phyloP scores from a whole-genome alignment of 2,888 invertebrate species.

The Eupeodes latifasciatus region DNA sequence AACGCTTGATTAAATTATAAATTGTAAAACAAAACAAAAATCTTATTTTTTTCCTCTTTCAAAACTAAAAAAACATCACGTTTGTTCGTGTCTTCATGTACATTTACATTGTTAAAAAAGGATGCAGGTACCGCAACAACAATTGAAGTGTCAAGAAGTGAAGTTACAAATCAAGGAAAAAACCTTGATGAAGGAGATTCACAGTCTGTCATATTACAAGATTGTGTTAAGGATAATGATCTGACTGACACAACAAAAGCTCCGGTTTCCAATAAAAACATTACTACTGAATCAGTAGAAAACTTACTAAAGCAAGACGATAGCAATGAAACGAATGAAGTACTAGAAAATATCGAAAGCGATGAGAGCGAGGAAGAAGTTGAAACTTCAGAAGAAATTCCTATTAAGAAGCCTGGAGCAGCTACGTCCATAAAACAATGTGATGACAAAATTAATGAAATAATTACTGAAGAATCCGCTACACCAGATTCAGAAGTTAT shows the following conservation, averaged over 20 bases:
- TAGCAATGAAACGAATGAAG: conserved; percentile 9
- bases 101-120: neutral
- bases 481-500: conserved; percentile 9
- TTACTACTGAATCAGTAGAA: conserved; percentile 1
- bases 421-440: conserved; percentile 41
- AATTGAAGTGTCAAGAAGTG: conserved; percentile 37
- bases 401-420: conserved; percentile 15
- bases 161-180: conserved; percentile 17
- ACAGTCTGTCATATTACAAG: conserved; percentile 36
- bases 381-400: conserved; percentile 55
- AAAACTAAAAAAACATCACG: conserved; percentile 2
- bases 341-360: conserved; percentile 35
- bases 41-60: conserved; percentile 17
- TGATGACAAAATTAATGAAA: conserved; percentile 40
- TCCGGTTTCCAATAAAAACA: conserved; percentile 29
- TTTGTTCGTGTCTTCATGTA: neutral
- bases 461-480: conserved; percentile 16
- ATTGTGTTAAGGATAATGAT: conserved; percentile 49
- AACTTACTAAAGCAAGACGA: conserved; percentile 7
- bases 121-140: conserved; percentile 52
- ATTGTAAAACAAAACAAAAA: neutral
- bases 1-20: neutral
- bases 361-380: conserved; percentile 49
- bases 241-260: conserved; percentile 13
- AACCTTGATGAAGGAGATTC: conserved; percentile 37